Evolutionary conservation across 1,140 invertebrate species (phyloP), one percentile per base, ranked within the genome.

Genomic region (Subanguina moxae): DNA sequence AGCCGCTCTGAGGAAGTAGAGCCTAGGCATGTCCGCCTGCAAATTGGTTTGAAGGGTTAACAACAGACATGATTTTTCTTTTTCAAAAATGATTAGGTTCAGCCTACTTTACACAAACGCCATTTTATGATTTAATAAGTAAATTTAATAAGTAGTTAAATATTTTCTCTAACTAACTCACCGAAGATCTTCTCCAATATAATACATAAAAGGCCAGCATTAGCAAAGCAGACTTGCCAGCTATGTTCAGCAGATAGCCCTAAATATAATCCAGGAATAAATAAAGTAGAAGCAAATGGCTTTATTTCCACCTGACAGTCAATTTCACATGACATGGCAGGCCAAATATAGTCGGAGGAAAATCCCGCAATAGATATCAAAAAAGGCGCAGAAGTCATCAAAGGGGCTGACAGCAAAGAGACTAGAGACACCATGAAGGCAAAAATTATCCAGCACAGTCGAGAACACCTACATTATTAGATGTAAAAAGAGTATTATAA

Each of bases 241-340:
- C 43, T 21, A 75, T 71, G 32, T 76, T 65, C 23, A 75, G 59
- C 1, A 75, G 67, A n/a, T 65, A 48, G 17, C 75, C 74, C 70
- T n/a, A n/a, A n/a, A n/a, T 11, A 38, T 38, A 38, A 38, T 38
- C 32, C 3, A 38, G 3, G 32, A 38, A 38, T 38, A 38, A 5
- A 38, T 38, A 38, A 38, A 38, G 32, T 38, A 38, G 32, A 38
- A 38, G 32, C 32, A 38, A 38, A 38, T 38, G 32, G 11, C 32
- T 38, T 5, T 38, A 38, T 11, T 5, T 56, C 27, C 28, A 77
- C 73, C 64, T 77, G 71, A 66, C 74, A 76, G 30, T 78, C 74
- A 42, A 78, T 48, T 48, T 76, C 62, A 25, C 74, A 76, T 46
- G 65, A 19, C 48, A 71, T 62, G 9, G 65, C 15, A 19, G 67